phyloP scores from a whole-genome alignment of 2,888 invertebrate species.

The Drosophila histrio region DNA sequence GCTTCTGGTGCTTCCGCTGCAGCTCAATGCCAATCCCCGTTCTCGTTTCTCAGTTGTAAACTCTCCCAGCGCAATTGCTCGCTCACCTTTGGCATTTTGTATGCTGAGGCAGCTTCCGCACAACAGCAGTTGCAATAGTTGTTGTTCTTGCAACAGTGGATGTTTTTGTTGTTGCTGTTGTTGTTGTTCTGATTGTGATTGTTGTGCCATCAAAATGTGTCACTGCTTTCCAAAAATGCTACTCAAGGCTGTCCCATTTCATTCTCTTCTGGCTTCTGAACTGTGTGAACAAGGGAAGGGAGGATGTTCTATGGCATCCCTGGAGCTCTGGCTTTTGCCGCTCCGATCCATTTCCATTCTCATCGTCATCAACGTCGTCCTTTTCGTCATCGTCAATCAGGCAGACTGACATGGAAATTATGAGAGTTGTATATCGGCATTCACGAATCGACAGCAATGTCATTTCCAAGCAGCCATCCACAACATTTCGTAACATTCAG shows the following conservation, averaged over 20 bases:
- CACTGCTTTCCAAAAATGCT: slow-evolving; percentile 48
- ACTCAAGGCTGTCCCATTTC: background rate
- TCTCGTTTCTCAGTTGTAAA: background rate
- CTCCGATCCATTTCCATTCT: slow-evolving; percentile 42
- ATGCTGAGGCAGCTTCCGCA: slow-evolving; percentile 50
- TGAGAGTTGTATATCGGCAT: slow-evolving; percentile 68
- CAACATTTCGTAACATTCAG: slow-evolving; percentile 10
- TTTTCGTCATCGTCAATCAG: slow-evolving; percentile 63
- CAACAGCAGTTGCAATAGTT: slow-evolving; percentile 18
- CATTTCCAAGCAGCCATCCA: slow-evolving; percentile 24
- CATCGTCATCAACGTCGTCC: slow-evolving; percentile 12
- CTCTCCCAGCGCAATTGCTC: slow-evolving; percentile 22
- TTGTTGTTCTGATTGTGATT: slow-evolving; percentile 43
- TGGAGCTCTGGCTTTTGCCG: slow-evolving; percentile 19
- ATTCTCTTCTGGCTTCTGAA: background rate
- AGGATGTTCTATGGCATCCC: slow-evolving; percentile 4
- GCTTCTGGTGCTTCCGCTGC: slow-evolving; percentile 36
- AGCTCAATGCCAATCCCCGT: slow-evolving; percentile 2
- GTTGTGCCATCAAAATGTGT: slow-evolving; percentile 61
- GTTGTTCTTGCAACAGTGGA: slow-evolving; percentile 14
- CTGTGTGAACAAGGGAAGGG: background rate
- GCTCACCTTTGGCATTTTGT: slow-evolving; percentile 57
- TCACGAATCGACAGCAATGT: slow-evolving; percentile 51
- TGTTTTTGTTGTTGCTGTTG: slow-evolving; percentile 43
- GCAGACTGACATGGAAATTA: slow-evolving; percentile 64